Evolutionary conservation across 2,797 vertebrate genomes (phyloP), one percentile per base, ranked within the genome.

Genomic region (Brachymystax lenok): DNA sequence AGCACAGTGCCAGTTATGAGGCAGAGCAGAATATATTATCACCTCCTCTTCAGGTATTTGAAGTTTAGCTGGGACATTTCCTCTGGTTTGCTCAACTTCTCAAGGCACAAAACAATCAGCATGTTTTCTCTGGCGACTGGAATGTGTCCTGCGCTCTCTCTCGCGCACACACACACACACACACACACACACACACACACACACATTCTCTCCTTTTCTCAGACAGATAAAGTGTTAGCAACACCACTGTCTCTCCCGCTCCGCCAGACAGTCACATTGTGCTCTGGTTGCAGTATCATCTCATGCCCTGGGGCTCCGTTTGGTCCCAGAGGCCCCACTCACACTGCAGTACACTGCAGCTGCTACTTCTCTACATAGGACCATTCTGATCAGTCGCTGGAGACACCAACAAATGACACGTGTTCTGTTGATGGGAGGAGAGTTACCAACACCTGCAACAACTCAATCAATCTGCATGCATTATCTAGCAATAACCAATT

Each of bases 1-100:
- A 59, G 79, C 52, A 75, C 73, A 74, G 2, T 56, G 59, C 59
- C 59, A 24, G 27, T 73, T 72, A 24, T 28, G 46, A 73, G 27
- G 51, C 27, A 76, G 74, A 85, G 56, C 59, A 64, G 66, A 6
- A 50, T 40, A 19, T 79, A 63, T 84, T 67, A 79, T 68, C 71
- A 54, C 2, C 72, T 73, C 40, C 63, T 76, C 61, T 33, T 35
- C 54, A 75, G 50, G 2, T 8, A 33, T 75, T 83, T 24, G 27
- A 10, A 24, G 59, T 10, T 46, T 46, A 46, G 2, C 40, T 46
- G 40, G 8, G 40, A 46, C 40, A 46, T 46, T 46, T 46, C 8
- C 40, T 46, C 33, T 35, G 33, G 33, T 35, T 35, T 35, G 33
- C 33, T 35, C 40, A 46, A 46, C 40, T 46, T 46, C 40, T 46